Percentiles rank a stretch among this genome's conserved stretches.
Evolutionary conservation across 2,797 vertebrate species (phyloP).

Genomic region (Pangasius krempfi): DNA sequence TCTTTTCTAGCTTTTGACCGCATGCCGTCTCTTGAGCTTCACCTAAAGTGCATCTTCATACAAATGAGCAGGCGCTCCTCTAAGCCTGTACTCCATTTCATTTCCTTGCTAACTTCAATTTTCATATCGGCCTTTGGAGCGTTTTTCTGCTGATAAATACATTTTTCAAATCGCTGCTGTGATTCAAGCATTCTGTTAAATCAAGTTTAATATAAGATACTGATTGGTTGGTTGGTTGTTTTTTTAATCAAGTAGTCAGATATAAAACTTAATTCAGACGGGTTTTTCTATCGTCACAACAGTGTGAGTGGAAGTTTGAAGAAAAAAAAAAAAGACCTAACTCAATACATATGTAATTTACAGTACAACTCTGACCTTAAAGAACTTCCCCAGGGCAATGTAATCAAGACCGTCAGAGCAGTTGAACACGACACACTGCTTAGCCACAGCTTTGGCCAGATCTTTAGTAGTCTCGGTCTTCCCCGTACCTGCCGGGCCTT

Average conservation of each 20-base stretch:
- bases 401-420: constrained; percentile 93
- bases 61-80: constrained; percentile 14
- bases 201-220: neutral
- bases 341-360: neutral
- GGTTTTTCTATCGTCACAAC: neutral
- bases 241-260: neutral
- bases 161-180: neutral
- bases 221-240: neutral
- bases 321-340: neutral
- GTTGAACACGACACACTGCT: constrained; percentile 93
- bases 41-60: constrained; percentile 31
- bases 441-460: constrained; percentile 91
- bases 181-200: neutral
- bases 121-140: neutral
- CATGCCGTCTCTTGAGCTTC: constrained; percentile 11
- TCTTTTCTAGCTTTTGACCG: constrained; percentile 23
- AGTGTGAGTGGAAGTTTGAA: neutral
- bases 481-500: constrained; percentile 90
- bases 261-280: neutral
- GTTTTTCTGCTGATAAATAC: constrained; percentile 1
- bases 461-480: constrained; percentile 94
- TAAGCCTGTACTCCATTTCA: neutral
- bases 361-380: constrained; percentile 73
- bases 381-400: constrained; percentile 90
- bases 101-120: neutral